These are phyloP conservation scores for Phataginus tricuspis DNA, from an alignment of 2,797 vertebrate species.

Conservation along the genomic window DNA sequence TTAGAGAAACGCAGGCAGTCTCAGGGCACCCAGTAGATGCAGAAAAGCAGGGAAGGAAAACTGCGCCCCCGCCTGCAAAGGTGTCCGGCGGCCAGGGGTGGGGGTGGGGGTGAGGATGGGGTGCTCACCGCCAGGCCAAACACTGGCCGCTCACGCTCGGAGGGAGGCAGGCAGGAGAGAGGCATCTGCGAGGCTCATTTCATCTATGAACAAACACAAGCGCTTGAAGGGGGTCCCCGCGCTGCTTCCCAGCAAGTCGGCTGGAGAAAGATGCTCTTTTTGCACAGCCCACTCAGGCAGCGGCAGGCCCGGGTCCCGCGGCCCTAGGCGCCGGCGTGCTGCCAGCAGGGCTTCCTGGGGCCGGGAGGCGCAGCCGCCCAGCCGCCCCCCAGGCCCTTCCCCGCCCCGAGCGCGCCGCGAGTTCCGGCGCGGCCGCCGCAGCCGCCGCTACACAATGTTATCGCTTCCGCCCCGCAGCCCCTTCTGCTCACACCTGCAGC, in stretches of 20 bases:
- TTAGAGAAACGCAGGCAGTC: conserved; percentile 39
- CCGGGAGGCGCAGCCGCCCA: neutral
- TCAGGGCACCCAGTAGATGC: neutral
- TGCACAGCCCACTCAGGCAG: neutral
- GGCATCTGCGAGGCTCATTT: neutral
- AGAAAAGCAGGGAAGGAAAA: neutral
- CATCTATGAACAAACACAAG: neutral
- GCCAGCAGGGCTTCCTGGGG: neutral
- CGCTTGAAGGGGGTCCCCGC: neutral
- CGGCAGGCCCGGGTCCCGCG: neutral
- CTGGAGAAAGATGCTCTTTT: neutral
- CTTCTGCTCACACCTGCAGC: conserved; percentile 85
- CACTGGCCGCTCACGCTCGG: neutral
- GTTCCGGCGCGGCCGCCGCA: conserved; percentile 79
- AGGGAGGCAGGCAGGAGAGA: neutral
- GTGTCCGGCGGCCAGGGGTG: neutral
- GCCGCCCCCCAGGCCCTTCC: neutral
- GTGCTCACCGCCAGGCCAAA: neutral
- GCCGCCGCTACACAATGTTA: conserved; percentile 84
- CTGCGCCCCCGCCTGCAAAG: neutral
- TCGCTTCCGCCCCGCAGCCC: conserved; percentile 76
- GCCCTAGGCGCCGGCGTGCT: accelerated
- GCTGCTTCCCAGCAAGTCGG: neutral
- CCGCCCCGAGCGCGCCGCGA: conserved; percentile 30
- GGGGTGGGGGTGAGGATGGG: accelerated